Evolutionary conservation across 1,140 invertebrate species (phyloP).

Genomic region (Protaetia brevitarsis): DNA sequence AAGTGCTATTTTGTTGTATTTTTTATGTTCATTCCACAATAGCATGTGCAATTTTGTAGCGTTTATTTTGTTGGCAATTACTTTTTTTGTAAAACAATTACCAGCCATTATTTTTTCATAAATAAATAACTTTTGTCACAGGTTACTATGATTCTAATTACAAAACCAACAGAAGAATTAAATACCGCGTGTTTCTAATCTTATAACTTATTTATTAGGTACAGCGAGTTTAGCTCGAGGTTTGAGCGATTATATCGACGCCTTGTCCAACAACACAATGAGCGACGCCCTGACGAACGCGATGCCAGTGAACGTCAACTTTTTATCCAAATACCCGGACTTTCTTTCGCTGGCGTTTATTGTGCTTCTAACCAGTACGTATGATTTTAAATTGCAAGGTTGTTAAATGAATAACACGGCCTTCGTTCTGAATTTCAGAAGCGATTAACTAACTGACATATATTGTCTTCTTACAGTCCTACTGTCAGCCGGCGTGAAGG

Average conservation of each 20-base stretch:
- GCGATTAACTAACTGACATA: slow-evolving; percentile 3
- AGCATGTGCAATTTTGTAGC: too few species aligned
- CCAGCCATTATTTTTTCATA: too few species aligned
- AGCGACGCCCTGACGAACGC: slow-evolving; percentile 60
- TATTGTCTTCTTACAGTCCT: slow-evolving; percentile 55
- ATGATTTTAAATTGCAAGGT: background rate
- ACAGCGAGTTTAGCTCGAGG: slow-evolving; percentile 90
- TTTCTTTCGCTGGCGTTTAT: slow-evolving; percentile 74
- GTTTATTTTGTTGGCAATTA: too few species aligned
- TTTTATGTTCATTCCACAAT: too few species aligned
- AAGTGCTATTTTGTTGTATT: too few species aligned
- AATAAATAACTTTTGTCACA: too few species aligned
- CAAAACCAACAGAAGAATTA: background rate
- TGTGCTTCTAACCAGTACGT: slow-evolving; percentile 58
- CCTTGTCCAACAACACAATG: slow-evolving; percentile 72
- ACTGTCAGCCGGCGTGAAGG: slow-evolving; percentile 79
- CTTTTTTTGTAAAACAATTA: too few species aligned
- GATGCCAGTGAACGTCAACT: slow-evolving; percentile 69
- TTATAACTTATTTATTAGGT: slow-evolving; percentile 51
- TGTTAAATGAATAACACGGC: background rate
- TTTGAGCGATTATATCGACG: slow-evolving; percentile 85
- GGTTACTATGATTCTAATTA: too few species aligned
- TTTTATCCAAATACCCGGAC: slow-evolving; percentile 78
- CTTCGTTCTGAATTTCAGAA: slow-evolving; percentile 11
- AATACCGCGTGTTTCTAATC: background rate